Conservation (phyloP, 1,140 invertebrate species). For the Sitobion miscanthi region DNA sequence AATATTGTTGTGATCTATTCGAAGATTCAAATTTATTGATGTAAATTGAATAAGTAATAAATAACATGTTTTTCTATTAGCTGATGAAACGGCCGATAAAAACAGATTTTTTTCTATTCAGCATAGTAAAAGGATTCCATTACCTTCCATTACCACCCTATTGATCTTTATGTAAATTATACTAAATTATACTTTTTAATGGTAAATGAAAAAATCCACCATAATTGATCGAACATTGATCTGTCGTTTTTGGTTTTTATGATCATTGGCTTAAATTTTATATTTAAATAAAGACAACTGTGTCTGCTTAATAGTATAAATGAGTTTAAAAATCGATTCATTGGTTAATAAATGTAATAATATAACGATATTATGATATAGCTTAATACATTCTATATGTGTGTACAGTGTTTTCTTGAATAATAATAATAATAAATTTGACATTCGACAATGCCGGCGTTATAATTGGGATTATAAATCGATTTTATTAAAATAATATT, state of each 20-base stretch:
- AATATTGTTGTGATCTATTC: neutral
- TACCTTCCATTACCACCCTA: neutral
- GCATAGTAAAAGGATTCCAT: neutral
- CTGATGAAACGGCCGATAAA: too few species aligned
- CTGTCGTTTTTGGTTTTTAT: neutral
- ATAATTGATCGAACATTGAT: neutral
- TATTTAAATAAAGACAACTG: neutral
- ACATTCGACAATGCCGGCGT: neutral
- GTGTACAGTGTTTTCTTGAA: neutral
- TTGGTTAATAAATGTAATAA: neutral
- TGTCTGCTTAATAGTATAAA: neutral
- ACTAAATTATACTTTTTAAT: neutral
- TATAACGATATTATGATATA: neutral
- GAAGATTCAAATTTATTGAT: neutral
- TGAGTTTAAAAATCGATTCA: neutral
- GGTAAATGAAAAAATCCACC: neutral
- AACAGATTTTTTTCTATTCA: neutral
- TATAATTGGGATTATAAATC: neutral
- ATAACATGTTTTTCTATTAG: neutral
- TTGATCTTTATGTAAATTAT: constrained; percentile 26
- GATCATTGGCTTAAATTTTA: neutral
- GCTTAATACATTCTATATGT: neutral
- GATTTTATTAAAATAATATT: neutral
- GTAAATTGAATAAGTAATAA: neutral
- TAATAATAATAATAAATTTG: neutral